Conservation (phyloP, 2,113 vertebrate species). For the Beaufortia kweichowensis region DNA sequence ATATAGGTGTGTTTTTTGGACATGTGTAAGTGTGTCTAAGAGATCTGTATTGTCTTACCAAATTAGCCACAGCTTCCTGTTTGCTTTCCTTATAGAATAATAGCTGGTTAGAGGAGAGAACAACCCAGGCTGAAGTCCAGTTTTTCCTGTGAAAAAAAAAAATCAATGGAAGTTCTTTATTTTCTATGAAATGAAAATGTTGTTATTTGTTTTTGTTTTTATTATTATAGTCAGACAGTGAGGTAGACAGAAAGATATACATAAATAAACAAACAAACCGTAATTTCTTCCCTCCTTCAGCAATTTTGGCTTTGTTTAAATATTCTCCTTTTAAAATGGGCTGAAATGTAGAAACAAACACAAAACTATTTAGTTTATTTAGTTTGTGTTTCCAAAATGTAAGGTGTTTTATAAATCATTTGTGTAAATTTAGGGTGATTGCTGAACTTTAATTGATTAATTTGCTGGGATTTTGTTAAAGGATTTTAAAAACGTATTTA, state of each 20-base stretch:
- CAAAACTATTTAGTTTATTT: not conserved
- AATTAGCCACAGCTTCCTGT: conserved; percentile 73
- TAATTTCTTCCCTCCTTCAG: conserved; percentile 88
- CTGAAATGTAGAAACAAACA: conserved; percentile 66
- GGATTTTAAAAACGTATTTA: not conserved
- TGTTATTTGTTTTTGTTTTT: not conserved
- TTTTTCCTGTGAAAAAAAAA: conserved; percentile 79
- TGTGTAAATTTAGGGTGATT: not conserved
- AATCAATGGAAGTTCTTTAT: not conserved
- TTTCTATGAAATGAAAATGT: not conserved
- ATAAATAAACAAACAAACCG: conserved; percentile 68
- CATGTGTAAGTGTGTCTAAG: not conserved
- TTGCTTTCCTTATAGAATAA: conserved; percentile 91
- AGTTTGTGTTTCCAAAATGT: not conserved
- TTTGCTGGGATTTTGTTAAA: not conserved
- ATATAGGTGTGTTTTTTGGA: not conserved
- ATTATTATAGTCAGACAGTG: not conserved
- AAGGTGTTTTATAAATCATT: not conserved
- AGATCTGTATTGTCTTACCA: conserved; percentile 70
- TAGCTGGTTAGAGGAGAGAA: conserved; percentile 80
- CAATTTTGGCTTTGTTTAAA: conserved; percentile 90
- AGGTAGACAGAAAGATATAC: not conserved
- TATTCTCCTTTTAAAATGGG: conserved; percentile 83
- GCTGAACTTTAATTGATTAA: not conserved
- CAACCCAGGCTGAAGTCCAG: conserved; percentile 84